These are phyloP conservation scores for Cryptophagus acutangulus DNA, from an alignment of 2,888 invertebrate species.

Conservation along the genomic window DNA sequence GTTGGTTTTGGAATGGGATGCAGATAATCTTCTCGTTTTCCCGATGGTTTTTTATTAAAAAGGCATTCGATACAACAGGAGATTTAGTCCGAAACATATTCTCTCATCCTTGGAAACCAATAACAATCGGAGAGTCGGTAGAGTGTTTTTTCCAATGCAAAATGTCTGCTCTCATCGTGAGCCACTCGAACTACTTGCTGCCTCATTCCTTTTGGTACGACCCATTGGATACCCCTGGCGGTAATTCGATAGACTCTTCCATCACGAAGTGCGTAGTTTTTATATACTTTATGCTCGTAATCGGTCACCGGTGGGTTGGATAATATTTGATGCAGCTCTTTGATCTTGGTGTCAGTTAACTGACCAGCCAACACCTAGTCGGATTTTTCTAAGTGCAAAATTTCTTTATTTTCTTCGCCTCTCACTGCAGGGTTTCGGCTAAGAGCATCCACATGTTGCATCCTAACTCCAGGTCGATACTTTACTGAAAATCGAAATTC, in stretches of 20 bases:
- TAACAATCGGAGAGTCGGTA: conserved; percentile 27
- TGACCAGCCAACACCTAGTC: conserved; percentile 22
- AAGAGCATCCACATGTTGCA: conserved; percentile 22
- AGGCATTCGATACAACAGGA: conserved; percentile 12
- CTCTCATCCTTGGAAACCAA: conserved; percentile 21
- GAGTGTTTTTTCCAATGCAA: conserved; percentile 37
- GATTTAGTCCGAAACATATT: conserved; percentile 28
- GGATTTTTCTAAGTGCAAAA: conserved; percentile 12
- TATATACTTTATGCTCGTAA: conserved; percentile 12
- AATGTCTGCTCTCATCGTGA: conserved; percentile 42
- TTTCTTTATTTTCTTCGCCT: too few species aligned
- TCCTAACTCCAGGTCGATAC: conserved; percentile 14
- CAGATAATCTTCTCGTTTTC: conserved; percentile 16
- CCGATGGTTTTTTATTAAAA: conserved; percentile 12
- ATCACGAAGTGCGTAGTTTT: conserved; percentile 12
- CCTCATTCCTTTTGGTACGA: conserved; percentile 36
- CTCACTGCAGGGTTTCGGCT: conserved; percentile 27
- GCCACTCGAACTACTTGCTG: conserved; percentile 21
- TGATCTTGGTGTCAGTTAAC: conserved; percentile 16
- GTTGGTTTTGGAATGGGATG: conserved; percentile 15
- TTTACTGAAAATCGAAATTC: conserved; percentile 20
- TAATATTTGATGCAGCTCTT: conserved; percentile 11
- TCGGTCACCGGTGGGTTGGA: conserved; percentile 15
- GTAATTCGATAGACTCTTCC: conserved; percentile 13
- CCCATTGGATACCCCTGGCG: conserved; percentile 23